phyloP scores from a whole-genome alignment of 2,888 invertebrate genomes.

The Acronicta psi region DNA sequence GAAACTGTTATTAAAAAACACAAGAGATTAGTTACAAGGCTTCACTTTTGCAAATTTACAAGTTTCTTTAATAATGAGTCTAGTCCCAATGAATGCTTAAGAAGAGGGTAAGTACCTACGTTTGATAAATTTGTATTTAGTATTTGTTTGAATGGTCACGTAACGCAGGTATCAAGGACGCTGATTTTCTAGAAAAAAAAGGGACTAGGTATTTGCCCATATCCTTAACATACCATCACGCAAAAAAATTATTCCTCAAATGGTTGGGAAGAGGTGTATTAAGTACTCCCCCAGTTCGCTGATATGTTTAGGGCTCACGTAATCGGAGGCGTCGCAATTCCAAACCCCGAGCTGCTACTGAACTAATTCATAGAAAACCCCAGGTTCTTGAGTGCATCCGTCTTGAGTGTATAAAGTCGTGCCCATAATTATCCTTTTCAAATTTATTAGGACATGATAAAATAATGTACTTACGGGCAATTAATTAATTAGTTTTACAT shows the following conservation, averaged over 20 bases:
- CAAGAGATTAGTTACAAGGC: conserved; percentile 78
- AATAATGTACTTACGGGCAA: neutral
- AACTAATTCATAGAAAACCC: too few species aligned
- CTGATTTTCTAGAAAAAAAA: too few species aligned
- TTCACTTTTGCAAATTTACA: conserved; percentile 70
- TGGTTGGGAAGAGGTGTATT: too few species aligned
- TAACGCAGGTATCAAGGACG: too few species aligned
- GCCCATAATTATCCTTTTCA: too few species aligned
- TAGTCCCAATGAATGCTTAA: conserved; percentile 16
- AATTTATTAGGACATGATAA: neutral
- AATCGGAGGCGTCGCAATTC: too few species aligned
- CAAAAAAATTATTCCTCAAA: too few species aligned
- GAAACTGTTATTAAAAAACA: conserved; percentile 85
- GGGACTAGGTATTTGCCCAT: neutral
- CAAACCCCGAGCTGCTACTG: too few species aligned
- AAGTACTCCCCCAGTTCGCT: too few species aligned
- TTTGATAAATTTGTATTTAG: neutral
- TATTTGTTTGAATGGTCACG: neutral
- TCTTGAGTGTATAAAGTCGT: too few species aligned
- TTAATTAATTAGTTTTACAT: neutral
- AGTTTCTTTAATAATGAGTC: conserved; percentile 31
- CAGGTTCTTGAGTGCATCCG: too few species aligned
- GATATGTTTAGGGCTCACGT: too few species aligned
- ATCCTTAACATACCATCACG: neutral
- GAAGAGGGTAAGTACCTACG: conserved; percentile 1